phyloP scores from a whole-genome alignment of 2,113 vertebrate genomes.

The Euleptes europaea region DNA sequence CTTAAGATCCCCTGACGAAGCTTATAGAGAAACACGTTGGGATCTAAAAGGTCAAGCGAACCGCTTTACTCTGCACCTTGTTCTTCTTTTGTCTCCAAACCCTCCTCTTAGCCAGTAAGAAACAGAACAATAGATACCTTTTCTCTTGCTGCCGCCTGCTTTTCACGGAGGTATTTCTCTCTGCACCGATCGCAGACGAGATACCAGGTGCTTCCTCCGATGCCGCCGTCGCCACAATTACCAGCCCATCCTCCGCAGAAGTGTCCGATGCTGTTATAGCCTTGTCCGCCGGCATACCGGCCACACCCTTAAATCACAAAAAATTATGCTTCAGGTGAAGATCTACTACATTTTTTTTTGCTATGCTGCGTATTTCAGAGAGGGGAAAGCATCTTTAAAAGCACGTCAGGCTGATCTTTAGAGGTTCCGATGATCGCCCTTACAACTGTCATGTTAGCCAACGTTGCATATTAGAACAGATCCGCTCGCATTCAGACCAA shows the following conservation, averaged over 20 bases:
- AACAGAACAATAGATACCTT: slow-evolving; percentile 80
- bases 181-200: slow-evolving; percentile 96
- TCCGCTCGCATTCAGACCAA: background rate
- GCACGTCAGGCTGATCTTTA: background rate
- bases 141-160: slow-evolving; percentile 94
- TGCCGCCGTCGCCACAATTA: slow-evolving; percentile 96
- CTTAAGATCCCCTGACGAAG: too few species aligned
- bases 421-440: too few species aligned
- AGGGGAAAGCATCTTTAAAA: background rate
- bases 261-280: slow-evolving; percentile 98
- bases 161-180: slow-evolving; percentile 97
- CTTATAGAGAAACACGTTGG: too few species aligned
- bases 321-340: background rate
- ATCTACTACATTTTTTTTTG: background rate
- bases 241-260: slow-evolving; percentile 99
- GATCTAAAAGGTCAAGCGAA: too few species aligned
- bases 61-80: too few species aligned
- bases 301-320: slow-evolving; percentile 84
- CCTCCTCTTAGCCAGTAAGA: background rate
- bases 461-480: background rate
- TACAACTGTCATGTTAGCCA: background rate
- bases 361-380: too few species aligned
- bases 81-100: too few species aligned
- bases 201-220: slow-evolving; percentile 99
- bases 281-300: slow-evolving; percentile 95